Evolutionary conservation across 1,140 invertebrate species (phyloP), one percentile per base, ranked within the genome.

Genomic region (Tribolium castaneum): DNA sequence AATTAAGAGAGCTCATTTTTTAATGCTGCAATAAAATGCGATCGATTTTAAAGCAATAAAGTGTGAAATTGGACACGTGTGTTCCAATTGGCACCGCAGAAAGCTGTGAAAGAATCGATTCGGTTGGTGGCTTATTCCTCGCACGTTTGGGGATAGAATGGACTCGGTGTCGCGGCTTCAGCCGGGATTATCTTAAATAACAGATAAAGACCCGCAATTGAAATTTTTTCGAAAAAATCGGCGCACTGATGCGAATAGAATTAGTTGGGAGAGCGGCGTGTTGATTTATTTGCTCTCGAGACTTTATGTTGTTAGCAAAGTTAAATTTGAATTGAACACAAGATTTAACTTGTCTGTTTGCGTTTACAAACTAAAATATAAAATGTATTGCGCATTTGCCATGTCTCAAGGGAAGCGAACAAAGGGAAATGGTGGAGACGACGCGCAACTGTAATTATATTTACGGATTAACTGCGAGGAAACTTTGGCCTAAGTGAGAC

Each of bases 321-420:
- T 59, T 59, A 59, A 59, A 59, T 59, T 59, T 59, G 54, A 59
- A 59, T 59, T 25, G 54, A 59, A 59, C 54, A 59, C 54, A 59
- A 59, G 54, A 59, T 59, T 59, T 59, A 59, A 59, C 54, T 59
- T 59, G 54, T 59, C 54, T 59, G 54, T 59, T 59, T 59, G 19
- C 19, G 19, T 59, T 22, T 9, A 22, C 19, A 59, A 59, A 59
- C 54, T 59, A 59, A 59, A 52, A 59, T 59, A 22, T 59, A 10
- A 59, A 59, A 59, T 59, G 54, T 22, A 56, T 16, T 16, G 7
- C 14, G 13, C 52, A 59, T 59, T 59, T 25, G 19, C 54, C 22
- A 56, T 59, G 10, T 59, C 54, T 59, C 51, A 7, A 25, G 19
- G 54, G 54, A 59, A 1, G 54, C 39, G 7, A 45, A 45, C 34